Evolutionary conservation across 2,888 invertebrate genomes (phyloP).

Genomic region (Bimastos eiseni): DNA sequence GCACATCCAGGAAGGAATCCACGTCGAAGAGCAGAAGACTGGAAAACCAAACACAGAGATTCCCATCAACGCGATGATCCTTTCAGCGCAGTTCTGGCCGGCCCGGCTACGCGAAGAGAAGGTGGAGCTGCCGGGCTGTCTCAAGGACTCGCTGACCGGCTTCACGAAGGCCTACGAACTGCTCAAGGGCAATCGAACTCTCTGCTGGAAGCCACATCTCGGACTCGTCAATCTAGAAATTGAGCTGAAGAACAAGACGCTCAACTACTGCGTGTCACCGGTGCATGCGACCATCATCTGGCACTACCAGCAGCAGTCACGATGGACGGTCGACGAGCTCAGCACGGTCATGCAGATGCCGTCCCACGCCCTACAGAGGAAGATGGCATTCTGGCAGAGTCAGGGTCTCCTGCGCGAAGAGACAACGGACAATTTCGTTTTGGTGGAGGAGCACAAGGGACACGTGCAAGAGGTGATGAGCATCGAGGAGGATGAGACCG

Average conservation of each 20-base stretch:
- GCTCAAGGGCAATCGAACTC: constrained; percentile 80
- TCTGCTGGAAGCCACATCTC: constrained; percentile 90
- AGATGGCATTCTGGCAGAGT: constrained; percentile 92
- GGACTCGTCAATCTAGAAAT: constrained; percentile 88
- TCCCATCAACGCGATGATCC: constrained; percentile 74
- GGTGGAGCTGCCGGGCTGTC: constrained; percentile 78
- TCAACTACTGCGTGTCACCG: constrained; percentile 84
- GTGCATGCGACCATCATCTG: constrained; percentile 90
- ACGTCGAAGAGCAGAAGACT: background rate
- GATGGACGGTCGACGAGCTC: constrained; percentile 85
- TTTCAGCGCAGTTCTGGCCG: constrained; percentile 99
- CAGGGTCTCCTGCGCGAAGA: constrained; percentile 82
- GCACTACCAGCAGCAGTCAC: constrained; percentile 84
- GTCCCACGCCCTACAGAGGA: constrained; percentile 78
- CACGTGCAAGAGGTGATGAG: constrained; percentile 25
- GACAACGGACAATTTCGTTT: constrained; percentile 72
- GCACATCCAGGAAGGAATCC: constrained; percentile 49
- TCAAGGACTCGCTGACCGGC: constrained; percentile 78
- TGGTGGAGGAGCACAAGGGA: constrained; percentile 61
- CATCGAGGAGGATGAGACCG: constrained; percentile 78
- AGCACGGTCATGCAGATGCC: constrained; percentile 85
- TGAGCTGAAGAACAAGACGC: constrained; percentile 75
- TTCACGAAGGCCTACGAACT: constrained; percentile 89
- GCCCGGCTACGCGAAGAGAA: constrained; percentile 87
- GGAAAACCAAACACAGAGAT: constrained; percentile 15